Evolutionary conservation across 2,888 invertebrate genomes (phyloP).

Genomic region (Ochropleura plecta): DNA sequence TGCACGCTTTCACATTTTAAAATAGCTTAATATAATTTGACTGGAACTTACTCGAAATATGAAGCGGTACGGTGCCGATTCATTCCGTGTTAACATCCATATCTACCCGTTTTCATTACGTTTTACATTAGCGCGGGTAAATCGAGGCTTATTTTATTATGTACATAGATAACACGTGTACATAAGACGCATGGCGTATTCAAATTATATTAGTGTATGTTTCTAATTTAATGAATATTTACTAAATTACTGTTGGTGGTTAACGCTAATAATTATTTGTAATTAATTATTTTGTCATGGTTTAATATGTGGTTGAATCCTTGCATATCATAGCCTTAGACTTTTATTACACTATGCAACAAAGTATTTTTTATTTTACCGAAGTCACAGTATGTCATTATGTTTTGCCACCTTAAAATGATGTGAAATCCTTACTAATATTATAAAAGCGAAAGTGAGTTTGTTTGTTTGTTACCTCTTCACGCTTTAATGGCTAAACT

Average conservation of each 20-base stretch:
- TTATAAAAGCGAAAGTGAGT: no score
- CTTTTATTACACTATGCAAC: no score
- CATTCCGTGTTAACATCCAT: conserved; percentile 4
- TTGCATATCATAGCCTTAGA: neutral
- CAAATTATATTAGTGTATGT: conserved; percentile 21
- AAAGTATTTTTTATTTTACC: no score
- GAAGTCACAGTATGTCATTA: no score
- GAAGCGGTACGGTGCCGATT: neutral
- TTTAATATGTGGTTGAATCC: neutral
- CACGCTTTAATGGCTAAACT: no score
- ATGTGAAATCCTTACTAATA: no score
- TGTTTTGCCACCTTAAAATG: no score
- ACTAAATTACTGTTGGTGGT: neutral
- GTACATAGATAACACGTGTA: conserved; percentile 33
- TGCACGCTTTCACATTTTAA: neutral
- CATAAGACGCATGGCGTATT: conserved; percentile 1
- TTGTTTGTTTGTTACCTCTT: no score
- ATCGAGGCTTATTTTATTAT: conserved; percentile 41
- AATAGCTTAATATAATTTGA: neutral
- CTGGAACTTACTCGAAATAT: neutral
- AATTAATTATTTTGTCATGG: neutral
- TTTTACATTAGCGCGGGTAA: conserved; percentile 24
- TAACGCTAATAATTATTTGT: neutral
- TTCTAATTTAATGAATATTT: conserved; percentile 15
- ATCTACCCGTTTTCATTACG: conserved; percentile 20